phyloP scores from a whole-genome alignment of 2,113 vertebrate species.

The Sebastes schlegelii region DNA sequence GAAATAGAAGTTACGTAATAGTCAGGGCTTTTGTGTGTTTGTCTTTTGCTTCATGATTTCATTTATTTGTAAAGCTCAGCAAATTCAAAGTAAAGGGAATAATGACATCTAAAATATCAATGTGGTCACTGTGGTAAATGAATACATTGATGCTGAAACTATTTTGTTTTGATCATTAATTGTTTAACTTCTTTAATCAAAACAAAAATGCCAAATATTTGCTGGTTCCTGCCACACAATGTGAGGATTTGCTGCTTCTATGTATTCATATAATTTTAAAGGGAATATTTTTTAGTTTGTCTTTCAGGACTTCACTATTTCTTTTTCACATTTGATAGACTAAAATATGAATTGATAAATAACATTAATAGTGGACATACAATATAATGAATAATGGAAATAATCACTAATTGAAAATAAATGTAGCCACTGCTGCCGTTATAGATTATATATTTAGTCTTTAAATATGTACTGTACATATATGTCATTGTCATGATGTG shows the following conservation, averaged over 20 bases:
- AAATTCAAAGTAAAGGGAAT: background rate
- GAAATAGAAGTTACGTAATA: constrained; percentile 54
- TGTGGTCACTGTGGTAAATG: background rate
- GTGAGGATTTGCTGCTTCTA: background rate
- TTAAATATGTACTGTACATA: too few species aligned
- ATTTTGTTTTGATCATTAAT: background rate
- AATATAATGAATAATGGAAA: background rate
- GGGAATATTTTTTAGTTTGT: background rate
- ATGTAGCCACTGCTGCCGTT: too few species aligned
- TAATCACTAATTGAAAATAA: background rate
- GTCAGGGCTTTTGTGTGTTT: background rate
- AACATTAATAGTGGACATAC: background rate
- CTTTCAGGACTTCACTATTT: background rate
- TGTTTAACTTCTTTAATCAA: background rate
- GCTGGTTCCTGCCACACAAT: background rate
- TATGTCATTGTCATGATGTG: too few species aligned
- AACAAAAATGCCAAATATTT: background rate
- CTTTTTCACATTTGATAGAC: background rate
- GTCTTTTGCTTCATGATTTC: background rate
- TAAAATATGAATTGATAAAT: background rate
- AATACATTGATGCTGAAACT: background rate
- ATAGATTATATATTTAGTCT: too few species aligned
- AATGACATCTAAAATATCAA: background rate
- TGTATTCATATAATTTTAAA: background rate
- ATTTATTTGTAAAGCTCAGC: background rate